Percentiles rank a stretch among this genome's conserved stretches.
Evolutionary conservation across 1,140 invertebrate species (phyloP).

Genomic region (Trachymyrmex septentrionalis): DNA sequence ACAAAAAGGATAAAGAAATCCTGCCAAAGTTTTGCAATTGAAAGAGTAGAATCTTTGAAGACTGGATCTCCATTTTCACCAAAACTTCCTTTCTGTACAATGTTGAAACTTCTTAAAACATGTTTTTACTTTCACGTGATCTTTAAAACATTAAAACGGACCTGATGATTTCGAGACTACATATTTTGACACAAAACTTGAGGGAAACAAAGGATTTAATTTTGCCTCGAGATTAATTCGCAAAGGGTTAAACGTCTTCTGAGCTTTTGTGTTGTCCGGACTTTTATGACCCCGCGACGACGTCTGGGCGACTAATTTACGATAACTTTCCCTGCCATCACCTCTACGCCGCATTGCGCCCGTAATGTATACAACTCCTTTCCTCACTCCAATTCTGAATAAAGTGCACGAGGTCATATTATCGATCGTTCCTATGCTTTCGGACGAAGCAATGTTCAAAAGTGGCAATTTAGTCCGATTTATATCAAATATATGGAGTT

Average conservation of each 20-base stretch:
- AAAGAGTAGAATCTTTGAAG: background rate
- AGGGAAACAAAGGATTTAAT: background rate
- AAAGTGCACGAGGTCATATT: conserved; percentile 43
- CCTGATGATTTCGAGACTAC: background rate
- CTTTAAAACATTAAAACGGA: background rate
- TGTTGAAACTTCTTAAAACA: background rate
- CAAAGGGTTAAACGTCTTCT: background rate
- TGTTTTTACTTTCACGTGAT: background rate
- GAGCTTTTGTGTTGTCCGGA: background rate
- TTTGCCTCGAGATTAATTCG: background rate
- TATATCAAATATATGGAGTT: background rate
- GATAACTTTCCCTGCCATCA: conserved; percentile 22
- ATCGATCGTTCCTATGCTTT: conserved; percentile 46
- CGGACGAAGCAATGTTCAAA: background rate
- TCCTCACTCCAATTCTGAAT: conserved; percentile 25
- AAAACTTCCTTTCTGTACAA: background rate
- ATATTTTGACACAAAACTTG: background rate
- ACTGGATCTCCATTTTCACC: background rate
- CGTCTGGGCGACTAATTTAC: background rate
- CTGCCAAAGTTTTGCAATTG: background rate
- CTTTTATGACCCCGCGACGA: background rate
- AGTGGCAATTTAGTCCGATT: conserved; percentile 38
- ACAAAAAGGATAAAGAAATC: background rate
- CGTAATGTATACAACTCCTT: conserved; percentile 45
- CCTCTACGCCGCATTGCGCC: conserved; percentile 61